These are phyloP conservation scores for Pyxicephalus adspersus DNA, from an alignment of 2,113 vertebrate species.

Conservation along the genomic window DNA sequence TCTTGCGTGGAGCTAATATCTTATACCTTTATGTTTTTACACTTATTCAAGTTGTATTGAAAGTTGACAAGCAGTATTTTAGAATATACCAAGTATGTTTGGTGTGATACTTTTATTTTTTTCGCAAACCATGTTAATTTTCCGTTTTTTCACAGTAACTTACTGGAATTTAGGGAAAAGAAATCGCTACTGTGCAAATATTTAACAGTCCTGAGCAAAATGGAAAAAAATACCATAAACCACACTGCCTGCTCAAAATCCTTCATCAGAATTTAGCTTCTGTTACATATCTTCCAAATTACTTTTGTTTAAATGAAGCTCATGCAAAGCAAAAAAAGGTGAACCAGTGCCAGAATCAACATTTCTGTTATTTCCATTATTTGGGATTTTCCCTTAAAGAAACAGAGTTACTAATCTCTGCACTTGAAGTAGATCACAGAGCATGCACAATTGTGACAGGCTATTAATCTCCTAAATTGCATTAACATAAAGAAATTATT, in stretches of 20 bases:
- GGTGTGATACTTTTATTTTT: no score
- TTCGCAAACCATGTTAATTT: no score
- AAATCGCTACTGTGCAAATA: slow-evolving; percentile 21
- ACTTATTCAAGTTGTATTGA: no score
- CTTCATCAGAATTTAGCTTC: slow-evolving; percentile 30
- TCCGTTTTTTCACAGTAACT: no score
- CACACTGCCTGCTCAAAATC: slow-evolving; percentile 36
- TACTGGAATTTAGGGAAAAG: background rate
- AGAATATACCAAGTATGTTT: no score
- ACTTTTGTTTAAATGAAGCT: slow-evolving; percentile 50
- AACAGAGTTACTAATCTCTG: slow-evolving; percentile 20
- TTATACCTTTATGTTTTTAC: no score
- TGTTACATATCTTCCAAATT: slow-evolving; percentile 50
- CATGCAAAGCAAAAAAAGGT: slow-evolving; percentile 23
- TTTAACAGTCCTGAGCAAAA: background rate
- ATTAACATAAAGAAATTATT: background rate
- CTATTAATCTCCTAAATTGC: slow-evolving; percentile 28
- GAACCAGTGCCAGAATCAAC: slow-evolving; percentile 42
- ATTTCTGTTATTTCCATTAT: slow-evolving; percentile 50
- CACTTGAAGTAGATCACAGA: slow-evolving; percentile 10
- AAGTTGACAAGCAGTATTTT: no score
- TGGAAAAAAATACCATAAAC: slow-evolving; percentile 32
- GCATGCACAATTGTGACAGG: slow-evolving; percentile 25
- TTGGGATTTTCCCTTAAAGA: slow-evolving; percentile 27
- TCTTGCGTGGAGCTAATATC: no score